A percentile compares a stretch with the other conserved stretches of the same genome.
Evolutionary conservation across 2,888 invertebrate species (phyloP).

Genomic region (Hirtodrosophila confusa): DNA sequence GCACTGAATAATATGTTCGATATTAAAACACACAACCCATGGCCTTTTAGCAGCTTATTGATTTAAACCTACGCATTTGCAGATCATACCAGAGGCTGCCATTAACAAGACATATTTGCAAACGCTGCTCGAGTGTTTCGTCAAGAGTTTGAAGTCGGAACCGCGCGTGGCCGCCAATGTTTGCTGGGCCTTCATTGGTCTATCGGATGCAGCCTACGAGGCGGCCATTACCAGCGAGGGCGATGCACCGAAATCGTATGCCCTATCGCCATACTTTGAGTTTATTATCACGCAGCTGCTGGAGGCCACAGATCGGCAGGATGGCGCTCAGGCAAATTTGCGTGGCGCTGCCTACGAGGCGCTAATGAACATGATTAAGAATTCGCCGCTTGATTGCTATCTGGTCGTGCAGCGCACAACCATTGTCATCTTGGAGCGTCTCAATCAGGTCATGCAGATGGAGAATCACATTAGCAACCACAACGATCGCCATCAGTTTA

Average conservation of each 20-base stretch:
- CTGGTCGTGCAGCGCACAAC: slow-evolving; percentile 98
- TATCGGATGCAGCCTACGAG: slow-evolving; percentile 98
- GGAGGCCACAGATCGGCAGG: slow-evolving; percentile 96
- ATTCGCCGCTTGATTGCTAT: slow-evolving; percentile 98
- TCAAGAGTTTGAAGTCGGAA: slow-evolving; percentile 95
- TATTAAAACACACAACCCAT: no score
- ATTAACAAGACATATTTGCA: slow-evolving; percentile 94
- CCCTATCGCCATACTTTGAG: slow-evolving; percentile 96
- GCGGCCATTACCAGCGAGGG: slow-evolving; percentile 88
- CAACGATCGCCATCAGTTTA: slow-evolving; percentile 95
- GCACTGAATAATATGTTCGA: no score
- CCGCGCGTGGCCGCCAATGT: slow-evolving; percentile 99
- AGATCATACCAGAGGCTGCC: slow-evolving; percentile 95
- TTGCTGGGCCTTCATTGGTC: slow-evolving; percentile 99
- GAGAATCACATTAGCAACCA: slow-evolving; percentile 94
- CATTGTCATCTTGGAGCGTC: slow-evolving; percentile 96
- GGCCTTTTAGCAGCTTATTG: neutral
- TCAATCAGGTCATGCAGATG: slow-evolving; percentile 97
- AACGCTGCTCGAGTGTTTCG: slow-evolving; percentile 91
- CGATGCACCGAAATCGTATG: slow-evolving; percentile 94
- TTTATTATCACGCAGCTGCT: slow-evolving; percentile 95
- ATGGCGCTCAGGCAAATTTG: slow-evolving; percentile 96
- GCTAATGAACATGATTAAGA: slow-evolving; percentile 99
- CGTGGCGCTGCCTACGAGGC: slow-evolving; percentile 99
- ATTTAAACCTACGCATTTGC: neutral